A percentile compares a stretch with the other conserved stretches of the same genome.
Evolutionary conservation across 2,888 invertebrate genomes (phyloP).

Genomic region (Agrenia bidenticulata): DNA sequence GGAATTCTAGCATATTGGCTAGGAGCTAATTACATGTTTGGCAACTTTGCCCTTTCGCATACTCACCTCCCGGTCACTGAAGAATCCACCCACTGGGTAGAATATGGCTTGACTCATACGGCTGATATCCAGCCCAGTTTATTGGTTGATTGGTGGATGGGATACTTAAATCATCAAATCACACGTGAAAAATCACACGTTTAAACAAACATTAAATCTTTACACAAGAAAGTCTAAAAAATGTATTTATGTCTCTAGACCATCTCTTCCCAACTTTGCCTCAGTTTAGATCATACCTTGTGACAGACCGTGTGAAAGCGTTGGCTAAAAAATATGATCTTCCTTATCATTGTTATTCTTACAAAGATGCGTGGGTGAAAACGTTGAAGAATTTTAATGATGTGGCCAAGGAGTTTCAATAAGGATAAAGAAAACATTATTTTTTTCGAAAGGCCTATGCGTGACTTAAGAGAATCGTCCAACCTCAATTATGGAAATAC

Average conservation of each 20-base stretch:
- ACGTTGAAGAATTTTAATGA: conserved; percentile 46
- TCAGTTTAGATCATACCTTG: conserved; percentile 44
- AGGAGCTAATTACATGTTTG: conserved; percentile 51
- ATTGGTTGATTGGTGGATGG: conserved; percentile 3
- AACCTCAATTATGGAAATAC: too few species aligned
- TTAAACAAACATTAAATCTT: too few species aligned
- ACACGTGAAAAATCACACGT: too few species aligned
- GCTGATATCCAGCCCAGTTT: not conserved
- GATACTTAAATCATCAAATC: conserved; percentile 32
- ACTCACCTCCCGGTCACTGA: conserved; percentile 46
- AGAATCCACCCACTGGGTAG: conserved; percentile 40
- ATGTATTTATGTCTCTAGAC: too few species aligned
- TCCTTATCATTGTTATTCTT: conserved; percentile 39
- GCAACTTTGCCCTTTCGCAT: conserved; percentile 51
- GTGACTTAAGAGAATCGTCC: too few species aligned
- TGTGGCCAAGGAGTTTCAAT: too few species aligned
- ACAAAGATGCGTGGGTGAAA: conserved; percentile 38
- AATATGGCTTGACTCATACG: conserved; percentile 22
- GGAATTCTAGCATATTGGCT: conserved; percentile 48
- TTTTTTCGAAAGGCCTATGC: too few species aligned
- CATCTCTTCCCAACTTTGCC: conserved; percentile 51
- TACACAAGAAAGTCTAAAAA: too few species aligned
- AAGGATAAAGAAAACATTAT: too few species aligned
- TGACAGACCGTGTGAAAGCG: conserved; percentile 39
- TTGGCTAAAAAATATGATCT: conserved; percentile 47